Percentiles rank a stretch among this genome's conserved stretches.
Conservation (phyloP, 2,113 vertebrate genomes). For the Mustela lutreola region DNA sequence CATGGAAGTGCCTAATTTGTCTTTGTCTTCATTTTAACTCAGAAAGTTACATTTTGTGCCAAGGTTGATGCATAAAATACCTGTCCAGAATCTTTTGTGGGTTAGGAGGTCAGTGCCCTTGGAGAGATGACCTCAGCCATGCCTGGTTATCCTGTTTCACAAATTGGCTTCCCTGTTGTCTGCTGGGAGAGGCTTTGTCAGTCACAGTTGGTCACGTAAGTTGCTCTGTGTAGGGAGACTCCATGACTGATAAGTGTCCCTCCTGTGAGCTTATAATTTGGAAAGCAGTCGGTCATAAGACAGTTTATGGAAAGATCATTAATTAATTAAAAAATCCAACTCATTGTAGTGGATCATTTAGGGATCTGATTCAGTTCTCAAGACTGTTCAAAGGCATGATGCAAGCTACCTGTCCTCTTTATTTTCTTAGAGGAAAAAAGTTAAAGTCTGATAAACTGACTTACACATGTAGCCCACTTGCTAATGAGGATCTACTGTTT, state of each 20-base stretch:
- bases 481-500: neutral
- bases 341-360: neutral
- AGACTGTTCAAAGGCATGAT: neutral
- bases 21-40: slow-evolving; percentile 76
- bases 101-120: neutral
- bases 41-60: slow-evolving; percentile 63
- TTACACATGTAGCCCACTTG: neutral
- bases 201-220: neutral
- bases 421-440: slow-evolving; percentile 34
- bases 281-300: neutral
- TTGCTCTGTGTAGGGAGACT: neutral
- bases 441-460: neutral
- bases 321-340: neutral
- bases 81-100: neutral
- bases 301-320: slow-evolving; percentile 5
- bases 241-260: neutral
- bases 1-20: slow-evolving; percentile 72
- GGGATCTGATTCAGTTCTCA: neutral
- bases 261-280: neutral
- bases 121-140: neutral
- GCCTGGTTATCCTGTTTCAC: neutral
- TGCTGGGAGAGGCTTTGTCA: neutral
- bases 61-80: slow-evolving; percentile 30
- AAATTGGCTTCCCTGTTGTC: neutral
- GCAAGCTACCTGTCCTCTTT: neutral